Evolutionary conservation across 1,140 invertebrate genomes (phyloP), one percentile per base, ranked within the genome.

Genomic region (Apis laboriosa): DNA sequence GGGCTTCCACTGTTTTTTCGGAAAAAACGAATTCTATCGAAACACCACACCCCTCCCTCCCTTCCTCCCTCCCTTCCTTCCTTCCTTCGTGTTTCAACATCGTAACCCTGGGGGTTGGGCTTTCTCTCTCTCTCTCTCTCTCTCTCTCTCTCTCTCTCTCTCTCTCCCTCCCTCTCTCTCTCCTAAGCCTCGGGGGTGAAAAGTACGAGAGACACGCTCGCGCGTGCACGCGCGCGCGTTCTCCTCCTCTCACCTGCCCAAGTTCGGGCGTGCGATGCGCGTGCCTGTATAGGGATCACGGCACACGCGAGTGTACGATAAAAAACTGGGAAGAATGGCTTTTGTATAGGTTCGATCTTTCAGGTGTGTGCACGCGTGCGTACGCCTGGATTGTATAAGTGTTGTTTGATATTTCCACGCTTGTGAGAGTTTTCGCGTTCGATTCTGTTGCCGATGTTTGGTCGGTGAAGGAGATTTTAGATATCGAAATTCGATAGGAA

Each of bases 221-320:
- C 60, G 73, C 80, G 75, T 80, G 80, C 51, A 55, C 15, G 61
- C 53, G 56, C 34, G n/a, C 66, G 83, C 77, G 64, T 49, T 77
- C 67, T 67, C 68, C 61, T 24, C 34, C 55, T 86, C 90, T 90
- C 90, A 91, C 91, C 91, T 91, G 91, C 90, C 86, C 83, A 67
- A 34, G 70, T n/a, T 61, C 84, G 82, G 83, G 89, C 90, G 90
- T 86, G 90, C 86, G 83, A 84, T 80, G 73, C 85, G 90, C 91
- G 90, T 91, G 91, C 85, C 89, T 64, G 76, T 60, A 84, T 68
- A 80, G 43, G 66, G 67, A 70, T 53, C 78, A 21, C 21, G 51
- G n/a, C 74, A 64, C 77, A 60, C 67, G 76, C 63, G 72, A 28
- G 83, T 71, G 68, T 67, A 11, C 81, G 76, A 88, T 88, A 86